A percentile compares a stretch with the other conserved stretches of the same genome.
These are phyloP conservation scores for Pandion haliaetus DNA, from an alignment of 2,113 vertebrate genomes.

Conservation along the genomic window DNA sequence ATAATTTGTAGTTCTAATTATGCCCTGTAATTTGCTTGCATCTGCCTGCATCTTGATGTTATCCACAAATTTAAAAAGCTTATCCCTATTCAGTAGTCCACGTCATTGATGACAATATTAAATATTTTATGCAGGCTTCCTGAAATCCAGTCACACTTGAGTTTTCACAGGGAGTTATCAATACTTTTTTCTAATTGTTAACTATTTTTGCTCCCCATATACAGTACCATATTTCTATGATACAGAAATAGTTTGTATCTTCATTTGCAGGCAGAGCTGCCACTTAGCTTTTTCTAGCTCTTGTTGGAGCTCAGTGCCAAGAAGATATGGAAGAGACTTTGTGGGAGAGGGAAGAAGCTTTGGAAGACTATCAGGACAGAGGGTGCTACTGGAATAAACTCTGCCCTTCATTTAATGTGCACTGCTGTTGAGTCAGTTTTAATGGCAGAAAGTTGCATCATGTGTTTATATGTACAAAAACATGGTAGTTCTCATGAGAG, in stretches of 20 bases:
- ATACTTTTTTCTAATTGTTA: background rate
- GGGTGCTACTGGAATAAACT: background rate
- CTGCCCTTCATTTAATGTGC: background rate
- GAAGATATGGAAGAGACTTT: background rate
- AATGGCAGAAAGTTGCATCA: background rate
- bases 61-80: background rate
- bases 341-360: background rate
- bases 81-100: background rate
- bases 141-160: background rate
- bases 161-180: background rate
- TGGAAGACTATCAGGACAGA: background rate
- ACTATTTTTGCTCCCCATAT: background rate
- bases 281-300: background rate
- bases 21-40: background rate
- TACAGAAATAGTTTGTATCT: background rate
- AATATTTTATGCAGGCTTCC: background rate
- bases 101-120: background rate
- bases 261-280: background rate
- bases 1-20: background rate
- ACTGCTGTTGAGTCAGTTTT: background rate
- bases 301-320: background rate
- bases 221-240: background rate
- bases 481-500: background rate
- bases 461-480: background rate
- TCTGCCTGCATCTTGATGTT: background rate